Percentiles rank a stretch among this genome's conserved stretches.
Evolutionary conservation across 2,888 invertebrate species (phyloP).

Genomic region (Linnaemya vulpina): DNA sequence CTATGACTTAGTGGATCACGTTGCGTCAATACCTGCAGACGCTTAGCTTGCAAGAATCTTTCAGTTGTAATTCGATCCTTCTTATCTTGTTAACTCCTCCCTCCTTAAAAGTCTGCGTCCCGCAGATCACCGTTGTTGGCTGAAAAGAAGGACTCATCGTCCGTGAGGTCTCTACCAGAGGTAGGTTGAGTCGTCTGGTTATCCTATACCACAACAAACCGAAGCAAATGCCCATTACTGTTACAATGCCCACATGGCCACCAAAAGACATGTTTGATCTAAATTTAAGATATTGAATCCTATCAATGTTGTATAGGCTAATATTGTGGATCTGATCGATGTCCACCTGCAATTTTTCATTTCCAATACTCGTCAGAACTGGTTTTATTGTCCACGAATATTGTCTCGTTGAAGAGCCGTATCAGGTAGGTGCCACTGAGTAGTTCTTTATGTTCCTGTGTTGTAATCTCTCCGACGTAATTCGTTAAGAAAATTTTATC

Average conservation of each 20-base stretch:
- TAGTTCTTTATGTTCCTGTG: neutral
- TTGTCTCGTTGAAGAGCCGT: conserved; percentile 1
- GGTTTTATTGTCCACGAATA: neutral
- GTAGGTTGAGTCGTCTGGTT: neutral
- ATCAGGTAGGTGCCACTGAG: conserved; percentile 13
- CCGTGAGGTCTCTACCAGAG: no score
- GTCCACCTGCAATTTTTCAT: conserved; percentile 4
- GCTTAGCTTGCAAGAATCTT: no score
- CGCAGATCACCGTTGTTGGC: no score
- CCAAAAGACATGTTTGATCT: conserved; percentile 8
- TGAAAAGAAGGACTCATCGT: no score
- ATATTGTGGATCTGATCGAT: conserved; percentile 19
- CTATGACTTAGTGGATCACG: no score
- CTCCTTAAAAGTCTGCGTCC: no score
- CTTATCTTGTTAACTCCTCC: no score
- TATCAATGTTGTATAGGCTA: conserved; percentile 2
- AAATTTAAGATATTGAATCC: neutral
- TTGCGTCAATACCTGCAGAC: no score
- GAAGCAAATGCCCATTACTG: neutral
- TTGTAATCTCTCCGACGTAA: neutral
- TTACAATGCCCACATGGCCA: neutral
- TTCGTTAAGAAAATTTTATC: conserved; percentile 14
- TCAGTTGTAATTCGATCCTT: no score
- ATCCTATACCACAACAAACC: neutral
- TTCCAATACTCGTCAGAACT: neutral